These are phyloP conservation scores for Heliconius himera DNA, from an alignment of 1,140 invertebrate species.

Conservation along the genomic window DNA sequence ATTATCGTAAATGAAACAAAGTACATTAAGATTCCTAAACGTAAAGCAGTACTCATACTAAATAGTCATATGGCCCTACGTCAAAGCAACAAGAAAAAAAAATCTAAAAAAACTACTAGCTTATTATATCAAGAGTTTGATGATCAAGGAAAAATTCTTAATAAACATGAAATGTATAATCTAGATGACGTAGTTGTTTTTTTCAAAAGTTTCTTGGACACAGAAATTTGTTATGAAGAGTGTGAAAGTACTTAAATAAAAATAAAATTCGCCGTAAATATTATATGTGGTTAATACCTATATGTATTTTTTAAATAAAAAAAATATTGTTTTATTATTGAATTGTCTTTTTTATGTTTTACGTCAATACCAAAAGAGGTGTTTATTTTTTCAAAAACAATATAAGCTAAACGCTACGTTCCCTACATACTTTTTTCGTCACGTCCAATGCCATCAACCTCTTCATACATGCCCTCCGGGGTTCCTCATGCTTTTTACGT, in stretches of 20 bases:
- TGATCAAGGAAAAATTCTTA: slow-evolving; percentile 44
- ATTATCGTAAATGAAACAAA: slow-evolving; percentile 5
- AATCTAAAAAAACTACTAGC: slow-evolving; percentile 39
- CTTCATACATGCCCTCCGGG: no score
- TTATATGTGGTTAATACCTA: background rate
- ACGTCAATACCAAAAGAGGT: no score
- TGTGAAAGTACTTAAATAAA: slow-evolving; percentile 34
- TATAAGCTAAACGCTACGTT: no score
- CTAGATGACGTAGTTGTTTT: slow-evolving; percentile 55
- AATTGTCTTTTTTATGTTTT: no score
- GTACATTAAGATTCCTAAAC: slow-evolving; percentile 19
- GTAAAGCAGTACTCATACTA: slow-evolving; percentile 35
- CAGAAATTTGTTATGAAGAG: slow-evolving; percentile 50
- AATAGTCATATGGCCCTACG: slow-evolving; percentile 21
- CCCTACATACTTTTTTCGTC: no score
- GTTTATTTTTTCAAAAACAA: no score
- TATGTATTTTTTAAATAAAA: no score
- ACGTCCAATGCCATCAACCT: no score
- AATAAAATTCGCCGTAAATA: background rate
- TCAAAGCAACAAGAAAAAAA: slow-evolving; percentile 2
- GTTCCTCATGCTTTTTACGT: no score
- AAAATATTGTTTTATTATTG: no score
- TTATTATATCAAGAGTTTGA: slow-evolving; percentile 56
- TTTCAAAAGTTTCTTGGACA: slow-evolving; percentile 52
- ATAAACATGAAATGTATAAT: slow-evolving; percentile 51